Base-by-base conservation (phyloP, 2,888 invertebrate species). In the Heliothis peltigera region DNA sequence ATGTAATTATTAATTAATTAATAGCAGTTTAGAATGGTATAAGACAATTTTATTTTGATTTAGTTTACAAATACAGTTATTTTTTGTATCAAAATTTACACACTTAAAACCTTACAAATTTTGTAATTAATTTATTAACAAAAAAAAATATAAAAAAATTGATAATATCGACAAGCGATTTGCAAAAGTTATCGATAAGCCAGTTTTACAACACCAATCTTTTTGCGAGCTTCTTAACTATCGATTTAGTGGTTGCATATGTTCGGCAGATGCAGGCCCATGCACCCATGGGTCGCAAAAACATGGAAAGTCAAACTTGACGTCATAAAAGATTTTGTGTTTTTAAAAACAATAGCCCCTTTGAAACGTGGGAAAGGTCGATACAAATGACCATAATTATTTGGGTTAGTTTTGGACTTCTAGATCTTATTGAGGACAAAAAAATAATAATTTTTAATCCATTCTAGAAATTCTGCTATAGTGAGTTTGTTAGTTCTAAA, bases 191-290 rank as follows among this genome's bases (percentile, higher is more conserved):
- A 65, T 75, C 78, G 79, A 73, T 5, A 64, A 21, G 0, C 0
- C 0, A 39, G 5, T 3, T 28, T 43, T 25, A 53, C 89, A 85
- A 65, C 92, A 80, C 88, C 88, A 86, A 69, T 72, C 80, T 87
- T 89, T 90, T 92, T 88, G 92, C 91, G 75, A 91, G 89, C 81
- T 87, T 75, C 84, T 87, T 84, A 89, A 88, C 89, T 84, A 88
- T 88, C 88, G 87, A 84, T 83, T 89, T 87, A 87, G 86, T 85
- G 88, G 88, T 84, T 88, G 89, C 94, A 94, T 86, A 84, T 94
- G 94, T 86, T 79, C 79, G 85, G 80, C 94, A 94, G 92, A 93
- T 94, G 94, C 87, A 90, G 81, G 74, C 73, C 53, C 70, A 73
- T 82, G 78, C 75, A 84, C 84, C 86, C 85, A 82, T 76, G 84